Conservation (phyloP, 2,113 vertebrate genomes). For the Equus przewalskii region DNA sequence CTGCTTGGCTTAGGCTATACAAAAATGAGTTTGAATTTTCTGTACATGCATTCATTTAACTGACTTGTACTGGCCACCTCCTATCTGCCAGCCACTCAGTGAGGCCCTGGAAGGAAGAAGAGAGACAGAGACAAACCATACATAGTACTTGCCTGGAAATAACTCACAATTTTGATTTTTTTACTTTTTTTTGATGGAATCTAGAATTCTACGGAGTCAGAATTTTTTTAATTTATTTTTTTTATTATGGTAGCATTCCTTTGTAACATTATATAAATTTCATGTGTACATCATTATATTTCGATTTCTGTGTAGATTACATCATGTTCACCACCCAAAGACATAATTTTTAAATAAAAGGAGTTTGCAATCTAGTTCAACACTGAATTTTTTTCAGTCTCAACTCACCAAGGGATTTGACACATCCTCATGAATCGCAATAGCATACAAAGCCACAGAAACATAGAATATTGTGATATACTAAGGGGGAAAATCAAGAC, state of each 20-base stretch:
- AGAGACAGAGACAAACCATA: neutral
- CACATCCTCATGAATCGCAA: neutral
- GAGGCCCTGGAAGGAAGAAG: slow-evolving; percentile 1
- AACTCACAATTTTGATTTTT: neutral
- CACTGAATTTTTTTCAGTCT: neutral
- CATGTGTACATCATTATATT: no score
- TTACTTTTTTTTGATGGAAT: no score
- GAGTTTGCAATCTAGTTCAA: neutral
- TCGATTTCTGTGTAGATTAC: no score
- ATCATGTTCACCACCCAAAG: no score
- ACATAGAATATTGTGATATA: neutral
- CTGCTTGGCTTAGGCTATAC: neutral
- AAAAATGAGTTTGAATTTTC: slow-evolving; percentile 48
- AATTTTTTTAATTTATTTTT: no score
- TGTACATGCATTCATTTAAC: neutral
- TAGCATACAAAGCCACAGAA: neutral
- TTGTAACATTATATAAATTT: no score
- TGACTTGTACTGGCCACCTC: neutral
- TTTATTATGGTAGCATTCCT: no score
- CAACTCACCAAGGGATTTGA: neutral
- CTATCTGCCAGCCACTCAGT: neutral
- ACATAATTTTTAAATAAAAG: neutral
- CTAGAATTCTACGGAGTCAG: no score
- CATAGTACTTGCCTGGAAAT: neutral
- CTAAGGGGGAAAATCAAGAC: neutral